Conservation (phyloP, 2,888 invertebrate genomes). For the Malthinus flaveolus region DNA sequence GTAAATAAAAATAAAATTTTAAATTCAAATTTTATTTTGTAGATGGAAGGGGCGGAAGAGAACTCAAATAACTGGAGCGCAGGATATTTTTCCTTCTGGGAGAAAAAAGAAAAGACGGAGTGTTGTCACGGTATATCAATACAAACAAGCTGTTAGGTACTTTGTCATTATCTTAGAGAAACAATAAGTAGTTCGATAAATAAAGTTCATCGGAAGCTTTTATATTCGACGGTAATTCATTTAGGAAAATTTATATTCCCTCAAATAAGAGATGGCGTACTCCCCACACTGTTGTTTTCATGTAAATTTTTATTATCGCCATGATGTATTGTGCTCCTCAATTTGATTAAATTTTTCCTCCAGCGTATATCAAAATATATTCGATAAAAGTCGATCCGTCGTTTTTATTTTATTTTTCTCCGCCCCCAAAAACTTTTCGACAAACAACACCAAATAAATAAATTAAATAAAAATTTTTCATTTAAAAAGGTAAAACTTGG, state of each 20-base stretch:
- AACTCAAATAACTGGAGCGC: too few relatives aligned
- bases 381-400: background rate
- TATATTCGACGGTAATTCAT: constrained; percentile 18
- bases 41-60: too few relatives aligned
- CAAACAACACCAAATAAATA: too few relatives aligned
- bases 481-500: too few relatives aligned
- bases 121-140: background rate
- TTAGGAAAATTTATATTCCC: constrained; percentile 25
- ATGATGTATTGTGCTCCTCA: constrained; percentile 21
- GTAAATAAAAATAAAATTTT: too few relatives aligned
- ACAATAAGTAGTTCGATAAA: constrained; percentile 21
- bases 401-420: background rate
- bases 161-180: constrained; percentile 23
- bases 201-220: constrained; percentile 20
- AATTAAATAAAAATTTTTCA: too few relatives aligned
- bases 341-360: constrained; percentile 20
- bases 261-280: constrained; percentile 15
- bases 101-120: background rate
- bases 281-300: constrained; percentile 20
- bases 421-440: too few relatives aligned
- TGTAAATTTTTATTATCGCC: constrained; percentile 24
- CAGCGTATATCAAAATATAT: background rate
- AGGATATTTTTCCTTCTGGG: too few relatives aligned
- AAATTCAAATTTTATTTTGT: too few relatives aligned
- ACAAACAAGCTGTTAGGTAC: constrained; percentile 21